Base-by-base conservation (phyloP, 2,797 vertebrate genomes). In the Denticeps clupeoides region DNA sequence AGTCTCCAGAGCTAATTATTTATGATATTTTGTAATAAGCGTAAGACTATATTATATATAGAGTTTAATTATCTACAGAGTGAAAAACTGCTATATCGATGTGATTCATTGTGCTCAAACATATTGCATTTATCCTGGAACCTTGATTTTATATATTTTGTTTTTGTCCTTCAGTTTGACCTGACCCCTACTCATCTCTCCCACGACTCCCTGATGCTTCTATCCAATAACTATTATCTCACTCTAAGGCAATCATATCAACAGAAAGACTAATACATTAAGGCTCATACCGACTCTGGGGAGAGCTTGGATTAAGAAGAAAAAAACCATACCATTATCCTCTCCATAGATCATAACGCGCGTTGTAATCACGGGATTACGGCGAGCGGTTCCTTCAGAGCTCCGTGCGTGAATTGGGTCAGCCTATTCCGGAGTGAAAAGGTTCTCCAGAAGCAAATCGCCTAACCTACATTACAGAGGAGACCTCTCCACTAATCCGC, bases 281-380 rank as follows among this genome's bases (percentile, higher is more conserved):
- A 45, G 40, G 43, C 19, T 53, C 32, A 9, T 16, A 38, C 27
- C 16, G 48, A 35, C 25, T 7, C 44, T 49, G 28, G 6, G 23
- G 21, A 21, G 35, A 47, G 7, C 41, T 40, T 4, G 31, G 31
- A 23, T 23, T 22, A 23, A 44, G n/a, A 29, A 18, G 5, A 25
- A 41, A 33, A 41, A 56, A 45, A 45, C 47, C 53, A 13, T 8
- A 38, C 45, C 26, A 31, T 60, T 54, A 59, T 51, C 53, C 45
- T 60, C 49, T 58, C 58, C 51, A 45, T 40, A 57, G 49, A 45
- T 60, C 44, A 45, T 38, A 38, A 50, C 45, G 38, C 32, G 16
- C 28, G 37, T 47, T 53, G 56, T 58, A 53, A 64, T 65, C 45
- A 49, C 16, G 27, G 56, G 47, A 65, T 65, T 62, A 55, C 25